Evolutionary conservation across 2,888 invertebrate species (phyloP).

Genomic region (Ligdia adustata): DNA sequence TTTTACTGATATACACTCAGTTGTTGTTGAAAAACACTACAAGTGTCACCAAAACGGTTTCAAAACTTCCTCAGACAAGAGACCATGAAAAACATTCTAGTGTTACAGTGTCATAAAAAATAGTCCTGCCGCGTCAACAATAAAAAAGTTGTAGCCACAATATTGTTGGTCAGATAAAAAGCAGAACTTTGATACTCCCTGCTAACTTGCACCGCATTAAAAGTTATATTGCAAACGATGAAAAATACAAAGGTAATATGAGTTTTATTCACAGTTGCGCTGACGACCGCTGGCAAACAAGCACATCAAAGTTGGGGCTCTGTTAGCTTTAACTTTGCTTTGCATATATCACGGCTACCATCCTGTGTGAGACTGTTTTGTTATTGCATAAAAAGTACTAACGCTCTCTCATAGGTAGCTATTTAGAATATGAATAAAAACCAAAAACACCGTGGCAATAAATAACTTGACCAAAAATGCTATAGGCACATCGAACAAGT

Average conservation of each 20-base stretch:
- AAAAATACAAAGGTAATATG: constrained; percentile 21
- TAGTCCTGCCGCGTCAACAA: neutral
- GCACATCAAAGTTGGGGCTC: constrained; percentile 41
- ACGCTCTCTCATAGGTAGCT: no score
- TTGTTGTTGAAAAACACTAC: no score
- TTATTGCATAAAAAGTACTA: neutral
- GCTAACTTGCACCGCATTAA: constrained; percentile 6
- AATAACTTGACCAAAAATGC: no score
- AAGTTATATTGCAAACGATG: constrained; percentile 19
- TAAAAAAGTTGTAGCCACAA: neutral
- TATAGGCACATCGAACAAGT: no score
- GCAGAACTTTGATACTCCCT: neutral
- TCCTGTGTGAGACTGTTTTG: constrained; percentile 26
- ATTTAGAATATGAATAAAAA: no score
- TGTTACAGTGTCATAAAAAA: no score
- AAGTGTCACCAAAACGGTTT: no score
- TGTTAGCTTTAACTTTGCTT: constrained; percentile 41
- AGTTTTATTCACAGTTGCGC: constrained; percentile 22
- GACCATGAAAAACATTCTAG: no score
- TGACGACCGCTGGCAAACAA: constrained; percentile 36
- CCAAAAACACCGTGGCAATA: no score
- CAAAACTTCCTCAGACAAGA: no score
- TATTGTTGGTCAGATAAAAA: neutral
- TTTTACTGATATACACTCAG: no score
- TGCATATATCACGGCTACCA: constrained; percentile 40